Evolutionary conservation across 1,140 invertebrate genomes (phyloP).

Genomic region (Aplysia californica): DNA sequence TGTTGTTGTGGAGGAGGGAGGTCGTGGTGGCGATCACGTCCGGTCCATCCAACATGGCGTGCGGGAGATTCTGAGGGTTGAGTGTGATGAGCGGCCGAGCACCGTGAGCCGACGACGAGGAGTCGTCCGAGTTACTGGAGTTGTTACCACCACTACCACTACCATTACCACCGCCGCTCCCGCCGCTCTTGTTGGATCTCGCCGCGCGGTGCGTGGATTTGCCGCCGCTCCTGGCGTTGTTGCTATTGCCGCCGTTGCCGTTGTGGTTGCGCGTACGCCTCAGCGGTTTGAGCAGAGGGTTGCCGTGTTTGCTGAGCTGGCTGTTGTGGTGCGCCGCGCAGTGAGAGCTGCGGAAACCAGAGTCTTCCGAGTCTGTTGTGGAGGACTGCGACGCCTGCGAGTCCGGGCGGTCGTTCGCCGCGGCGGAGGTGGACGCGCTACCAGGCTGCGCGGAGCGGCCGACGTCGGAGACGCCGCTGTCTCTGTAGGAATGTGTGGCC

Average conservation of each 20-base stretch:
- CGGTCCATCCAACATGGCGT: not conserved
- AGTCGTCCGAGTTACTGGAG: not conserved
- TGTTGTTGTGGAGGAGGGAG: no score
- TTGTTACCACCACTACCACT: not conserved
- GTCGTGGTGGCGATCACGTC: conserved; percentile 14
- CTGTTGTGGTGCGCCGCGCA: conserved; percentile 42
- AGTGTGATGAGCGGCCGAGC: conserved; percentile 14
- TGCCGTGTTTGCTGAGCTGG: conserved; percentile 39
- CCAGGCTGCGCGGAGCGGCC: no score
- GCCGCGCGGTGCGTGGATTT: conserved; percentile 20
- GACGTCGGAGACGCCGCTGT: conserved; percentile 56
- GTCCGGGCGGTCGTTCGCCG: conserved; percentile 39
- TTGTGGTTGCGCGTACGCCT: conserved; percentile 23
- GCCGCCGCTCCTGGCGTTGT: no score
- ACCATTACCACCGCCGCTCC: not conserved
- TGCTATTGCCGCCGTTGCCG: not conserved
- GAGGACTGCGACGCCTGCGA: conserved; percentile 50
- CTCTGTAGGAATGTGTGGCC: conserved; percentile 42
- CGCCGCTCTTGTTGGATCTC: not conserved
- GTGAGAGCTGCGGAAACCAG: conserved; percentile 53
- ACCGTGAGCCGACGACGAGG: not conserved
- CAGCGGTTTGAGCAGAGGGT: conserved; percentile 42
- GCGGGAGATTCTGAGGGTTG: conserved; percentile 10
- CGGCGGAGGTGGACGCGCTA: no score
- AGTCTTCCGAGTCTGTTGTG: conserved; percentile 55